Percentiles rank a stretch among this genome's conserved stretches.
These are phyloP conservation scores for Amphiprion clarkii DNA, from an alignment of 2,797 vertebrate genomes.

Conservation along the genomic window DNA sequence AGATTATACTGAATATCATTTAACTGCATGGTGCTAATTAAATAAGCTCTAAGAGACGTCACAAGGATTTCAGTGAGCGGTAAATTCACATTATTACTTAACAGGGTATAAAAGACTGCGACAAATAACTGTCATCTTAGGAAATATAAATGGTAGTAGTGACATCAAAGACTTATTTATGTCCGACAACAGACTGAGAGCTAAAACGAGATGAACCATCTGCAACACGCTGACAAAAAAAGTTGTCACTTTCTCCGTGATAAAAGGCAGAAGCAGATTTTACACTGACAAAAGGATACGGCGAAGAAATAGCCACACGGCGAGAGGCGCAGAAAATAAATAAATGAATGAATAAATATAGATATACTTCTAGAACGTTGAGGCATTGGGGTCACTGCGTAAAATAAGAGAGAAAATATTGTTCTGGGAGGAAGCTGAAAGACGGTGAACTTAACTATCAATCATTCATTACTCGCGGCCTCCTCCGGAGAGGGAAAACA, in stretches of 20 bases:
- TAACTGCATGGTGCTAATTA: slow-evolving; percentile 20
- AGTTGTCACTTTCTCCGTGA: slow-evolving; percentile 72
- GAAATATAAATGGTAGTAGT: slow-evolving; percentile 58
- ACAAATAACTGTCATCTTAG: slow-evolving; percentile 51
- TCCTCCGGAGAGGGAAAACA: slow-evolving; percentile 29
- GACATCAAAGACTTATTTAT: slow-evolving; percentile 73
- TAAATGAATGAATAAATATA: slow-evolving; percentile 77
- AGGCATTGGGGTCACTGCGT: slow-evolving; percentile 52
- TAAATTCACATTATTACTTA: slow-evolving; percentile 37
- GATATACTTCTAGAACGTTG: slow-evolving; percentile 57
- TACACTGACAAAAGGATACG: slow-evolving; percentile 53
- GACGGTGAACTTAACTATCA: slow-evolving; percentile 55
- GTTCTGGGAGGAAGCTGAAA: slow-evolving; percentile 43
- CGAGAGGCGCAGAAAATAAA: slow-evolving; percentile 66
- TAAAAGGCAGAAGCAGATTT: slow-evolving; percentile 67
- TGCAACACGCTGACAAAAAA: slow-evolving; percentile 68
- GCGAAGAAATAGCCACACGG: slow-evolving; percentile 44
- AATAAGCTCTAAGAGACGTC: not conserved
- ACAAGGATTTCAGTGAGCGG: slow-evolving; percentile 22
- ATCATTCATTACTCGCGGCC: slow-evolving; percentile 52
- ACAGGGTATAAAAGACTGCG: slow-evolving; percentile 20
- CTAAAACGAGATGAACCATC: slow-evolving; percentile 71
- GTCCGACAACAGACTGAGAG: slow-evolving; percentile 60
- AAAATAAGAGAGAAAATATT: slow-evolving; percentile 23
- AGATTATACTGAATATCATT: not conserved